Base-by-base conservation (phyloP, 1,140 invertebrate species). In the Pogonomyrmex barbatus region DNA sequence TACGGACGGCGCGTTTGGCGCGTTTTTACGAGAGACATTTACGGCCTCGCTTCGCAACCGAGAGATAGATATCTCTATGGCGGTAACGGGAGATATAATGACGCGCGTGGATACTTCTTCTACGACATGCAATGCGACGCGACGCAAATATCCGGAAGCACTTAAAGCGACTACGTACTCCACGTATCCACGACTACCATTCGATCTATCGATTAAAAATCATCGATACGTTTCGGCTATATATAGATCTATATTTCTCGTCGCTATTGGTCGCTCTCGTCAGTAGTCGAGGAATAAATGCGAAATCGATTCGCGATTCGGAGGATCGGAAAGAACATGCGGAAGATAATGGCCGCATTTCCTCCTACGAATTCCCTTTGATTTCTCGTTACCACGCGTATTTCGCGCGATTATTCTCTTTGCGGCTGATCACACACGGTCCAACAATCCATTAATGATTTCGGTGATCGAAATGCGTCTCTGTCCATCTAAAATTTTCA, bases 361-460 rank as follows among this genome's bases (percentile, higher is more conserved):
- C 52, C 56, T 50, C 36, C 60, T 77, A 86, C 60, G 68, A 83
- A 91, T 91, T 91, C 89, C 24, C 87, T 91, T 90, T 91, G 89
- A 87, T 76, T 85, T 71, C 10, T 65, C 45, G 65, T 63, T 39
- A 60, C 63, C 60, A 65, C 56, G 24, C 24, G 36, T 62, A 77
- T 78, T 81, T 79, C 39, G 60, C 70, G 71, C n/a, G 54, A 84
- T 90, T 88, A 88, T 90, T 85, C 86, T 58, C 89, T 88, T 79
- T 89, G 63, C 60, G 58, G 42, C n/a, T 45, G 67, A 67, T 85
- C 67, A 39, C 56, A 54, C 39, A 52, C 47, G 60, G 62, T 30
- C 33, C 10, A 8, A 6, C 45, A 73, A 84, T 78, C 71, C 78
- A 86, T 87, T 58, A 68, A 84, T 71, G 62, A 60, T 86, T 85